Conservation (phyloP, 2,797 vertebrate genomes). For the Gastrophryne carolinensis region DNA sequence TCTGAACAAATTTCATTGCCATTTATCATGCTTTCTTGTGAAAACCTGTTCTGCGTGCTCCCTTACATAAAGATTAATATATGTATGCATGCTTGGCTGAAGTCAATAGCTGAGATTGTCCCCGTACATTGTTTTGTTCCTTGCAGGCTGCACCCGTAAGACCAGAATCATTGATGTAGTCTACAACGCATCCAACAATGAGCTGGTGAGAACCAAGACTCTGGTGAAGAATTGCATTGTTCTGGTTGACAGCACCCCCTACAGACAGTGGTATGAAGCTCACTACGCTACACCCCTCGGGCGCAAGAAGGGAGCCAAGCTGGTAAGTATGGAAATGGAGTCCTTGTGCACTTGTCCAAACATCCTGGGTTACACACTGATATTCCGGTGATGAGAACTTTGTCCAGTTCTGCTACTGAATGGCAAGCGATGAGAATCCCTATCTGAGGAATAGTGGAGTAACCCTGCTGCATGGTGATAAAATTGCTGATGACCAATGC, state of each 20-base stretch:
- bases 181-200: constrained; percentile 98
- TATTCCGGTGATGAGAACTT: constrained; percentile 84
- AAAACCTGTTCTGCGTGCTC: too few species aligned
- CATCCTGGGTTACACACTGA: not conserved
- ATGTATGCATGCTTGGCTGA: too few species aligned
- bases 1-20: too few species aligned
- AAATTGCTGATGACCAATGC: too few species aligned
- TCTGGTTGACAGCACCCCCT: constrained; percentile 90
- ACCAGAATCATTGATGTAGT: constrained; percentile 97
- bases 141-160: constrained; percentile 91
- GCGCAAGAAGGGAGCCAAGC: constrained; percentile 96
- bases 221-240: constrained; percentile 97
- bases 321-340: constrained; percentile 73
- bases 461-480: not conserved
- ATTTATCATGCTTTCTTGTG: too few species aligned
- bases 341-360: not conserved
- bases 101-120: too few species aligned
- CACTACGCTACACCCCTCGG: constrained; percentile 93
- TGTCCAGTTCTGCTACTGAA: constrained; percentile 97
- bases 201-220: constrained; percentile 96
- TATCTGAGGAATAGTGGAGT: constrained; percentile 77
- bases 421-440: constrained; percentile 69
- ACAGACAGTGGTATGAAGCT: constrained; percentile 96
- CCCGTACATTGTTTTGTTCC: constrained; percentile 19
- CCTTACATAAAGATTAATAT: too few species aligned